Conservation (phyloP, 2,888 invertebrate genomes). For the Aphrophora alni region DNA sequence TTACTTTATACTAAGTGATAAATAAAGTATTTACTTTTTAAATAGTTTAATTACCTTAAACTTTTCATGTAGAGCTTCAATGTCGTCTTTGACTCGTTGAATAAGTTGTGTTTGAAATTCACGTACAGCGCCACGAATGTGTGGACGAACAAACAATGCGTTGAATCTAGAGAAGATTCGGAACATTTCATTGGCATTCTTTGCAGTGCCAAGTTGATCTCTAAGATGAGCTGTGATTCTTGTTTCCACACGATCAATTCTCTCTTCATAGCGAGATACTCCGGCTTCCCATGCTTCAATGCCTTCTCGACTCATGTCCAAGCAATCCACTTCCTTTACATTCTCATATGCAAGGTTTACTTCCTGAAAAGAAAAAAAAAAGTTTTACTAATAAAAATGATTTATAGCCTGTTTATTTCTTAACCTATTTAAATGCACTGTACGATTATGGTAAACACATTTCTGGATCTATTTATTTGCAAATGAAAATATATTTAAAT, state of each 20-base stretch:
- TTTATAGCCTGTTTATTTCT: too few relatives aligned
- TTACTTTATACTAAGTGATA: too few relatives aligned
- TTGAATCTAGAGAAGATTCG: constrained; percentile 98
- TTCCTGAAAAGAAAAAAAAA: constrained; percentile 57
- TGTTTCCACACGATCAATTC: constrained; percentile 97
- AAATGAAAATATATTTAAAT: too few relatives aligned
- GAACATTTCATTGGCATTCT: constrained; percentile 99
- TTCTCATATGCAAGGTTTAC: constrained; percentile 96
- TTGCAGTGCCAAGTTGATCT: constrained; percentile 97
- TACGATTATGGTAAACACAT: too few relatives aligned
- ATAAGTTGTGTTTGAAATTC: constrained; percentile 99
- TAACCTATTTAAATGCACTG: too few relatives aligned
- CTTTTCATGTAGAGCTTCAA: constrained; percentile 96
- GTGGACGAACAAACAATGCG: constrained; percentile 97
- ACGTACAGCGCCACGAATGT: constrained; percentile 97
- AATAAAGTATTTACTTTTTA: too few relatives aligned
- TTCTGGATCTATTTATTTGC: too few relatives aligned
- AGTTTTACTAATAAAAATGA: too few relatives aligned
- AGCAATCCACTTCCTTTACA: constrained; percentile 97
- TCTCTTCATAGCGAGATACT: constrained; percentile 89
- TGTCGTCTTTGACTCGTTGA: constrained; percentile 98
- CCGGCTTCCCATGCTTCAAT: constrained; percentile 98
- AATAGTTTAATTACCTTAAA: constrained; percentile 79
- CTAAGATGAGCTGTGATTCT: constrained; percentile 96
- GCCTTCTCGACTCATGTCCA: constrained; percentile 97